Conservation (phyloP, 2,888 invertebrate genomes). For the Tetranychus truncatus region DNA sequence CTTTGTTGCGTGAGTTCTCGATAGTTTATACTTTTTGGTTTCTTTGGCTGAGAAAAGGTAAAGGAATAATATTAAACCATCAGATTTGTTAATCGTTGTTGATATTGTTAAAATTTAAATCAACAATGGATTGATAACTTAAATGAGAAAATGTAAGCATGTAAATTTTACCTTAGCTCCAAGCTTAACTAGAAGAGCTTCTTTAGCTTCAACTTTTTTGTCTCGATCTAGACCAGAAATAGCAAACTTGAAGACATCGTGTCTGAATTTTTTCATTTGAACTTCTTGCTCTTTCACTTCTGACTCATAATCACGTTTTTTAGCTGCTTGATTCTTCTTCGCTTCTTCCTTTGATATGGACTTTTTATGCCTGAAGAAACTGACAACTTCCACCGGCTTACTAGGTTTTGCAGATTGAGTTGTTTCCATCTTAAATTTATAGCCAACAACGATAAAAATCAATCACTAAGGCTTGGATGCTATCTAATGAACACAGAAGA, state of each 20-base stretch:
- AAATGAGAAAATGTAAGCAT: no score
- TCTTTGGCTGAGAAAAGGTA: not conserved
- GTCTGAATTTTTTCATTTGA: conserved; percentile 34
- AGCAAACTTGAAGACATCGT: conserved; percentile 66
- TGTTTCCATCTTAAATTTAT: not conserved
- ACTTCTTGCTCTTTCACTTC: not conserved
- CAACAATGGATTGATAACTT: no score
- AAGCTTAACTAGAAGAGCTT: conserved; percentile 54
- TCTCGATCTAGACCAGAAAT: conserved; percentile 52
- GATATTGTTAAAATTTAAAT: no score
- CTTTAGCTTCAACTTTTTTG: conserved; percentile 57
- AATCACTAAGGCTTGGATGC: no score
- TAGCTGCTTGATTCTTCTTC: not conserved
- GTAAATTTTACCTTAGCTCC: conserved; percentile 45
- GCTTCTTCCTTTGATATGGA: not conserved
- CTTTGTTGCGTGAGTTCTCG: not conserved
- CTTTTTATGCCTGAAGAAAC: not conserved
- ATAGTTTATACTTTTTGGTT: not conserved
- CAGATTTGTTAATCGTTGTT: not conserved
- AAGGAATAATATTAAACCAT: not conserved
- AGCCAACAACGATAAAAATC: not conserved
- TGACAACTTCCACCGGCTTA: not conserved
- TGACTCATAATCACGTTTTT: not conserved
- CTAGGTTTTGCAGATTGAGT: not conserved
- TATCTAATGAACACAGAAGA: no score